Evolutionary conservation across 1,140 invertebrate species (phyloP), one percentile per base, ranked within the genome.

Genomic region (Drosophila lacertosa): DNA sequence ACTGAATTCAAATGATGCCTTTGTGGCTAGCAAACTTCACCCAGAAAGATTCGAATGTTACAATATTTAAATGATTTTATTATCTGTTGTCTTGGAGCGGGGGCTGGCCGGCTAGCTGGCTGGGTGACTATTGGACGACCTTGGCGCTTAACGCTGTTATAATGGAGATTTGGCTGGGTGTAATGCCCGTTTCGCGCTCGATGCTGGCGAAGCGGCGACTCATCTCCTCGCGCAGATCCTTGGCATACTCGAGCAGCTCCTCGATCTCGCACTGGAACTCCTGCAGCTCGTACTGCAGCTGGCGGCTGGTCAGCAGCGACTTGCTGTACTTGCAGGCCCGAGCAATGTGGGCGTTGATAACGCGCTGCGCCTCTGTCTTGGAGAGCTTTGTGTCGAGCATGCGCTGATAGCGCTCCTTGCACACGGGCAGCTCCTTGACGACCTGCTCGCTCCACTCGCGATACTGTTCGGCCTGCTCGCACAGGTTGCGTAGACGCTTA

Each of bases 211-310:
- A 40, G 4, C 78, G 78, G 3, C 11, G n/a, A 0, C 33, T 5
- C 9, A 70, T 59, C 4, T 74, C 74, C 5, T 2, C 0, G 4
- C 1, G 13, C 4, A 82, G 32, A 9, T 82, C 69, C 0, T 50
- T n/a, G 0, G 15, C 40, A 1, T 48, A 70, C 0, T 42, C 20
- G n/a, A 20, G 4, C 0, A 82, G 5, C 22, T 77, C 59, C 0
- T 32, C 3, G 22, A 82, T 24, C 18, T 81, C 74, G 0, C 11
- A 4, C 0, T 18, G n/a, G 1, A 82, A 74, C 1, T 74, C 70
- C 0, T 20, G 32, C 9, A 82, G 2, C 16, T 82, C 58, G 4
- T 44, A 44, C 2, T 1, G 5, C 4, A 82, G 16, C 0, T 33
- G 16, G 5, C n/a, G 47, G 3, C 7, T 35, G 0, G 37, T 32